Conservation (phyloP, 2,113 vertebrate species). For the Antechinus stuartii region DNA sequence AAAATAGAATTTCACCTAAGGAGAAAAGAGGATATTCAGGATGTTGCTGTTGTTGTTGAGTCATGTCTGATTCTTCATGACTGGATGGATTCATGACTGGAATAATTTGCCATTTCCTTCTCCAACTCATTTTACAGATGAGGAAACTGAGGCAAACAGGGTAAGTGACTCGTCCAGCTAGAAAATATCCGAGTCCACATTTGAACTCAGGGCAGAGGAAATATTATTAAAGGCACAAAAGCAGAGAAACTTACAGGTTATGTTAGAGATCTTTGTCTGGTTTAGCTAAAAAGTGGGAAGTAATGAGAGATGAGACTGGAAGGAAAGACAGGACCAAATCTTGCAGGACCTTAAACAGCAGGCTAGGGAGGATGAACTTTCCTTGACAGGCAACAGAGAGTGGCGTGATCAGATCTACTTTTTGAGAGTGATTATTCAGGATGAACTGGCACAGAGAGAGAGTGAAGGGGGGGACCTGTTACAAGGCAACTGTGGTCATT, state of each 20-base stretch:
- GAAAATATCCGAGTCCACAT: too few relatives aligned
- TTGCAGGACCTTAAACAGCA: neutral
- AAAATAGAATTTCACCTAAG: neutral
- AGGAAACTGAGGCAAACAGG: too few relatives aligned
- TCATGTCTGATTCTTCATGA: too few relatives aligned
- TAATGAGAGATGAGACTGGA: neutral
- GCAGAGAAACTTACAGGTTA: neutral
- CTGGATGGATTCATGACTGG: too few relatives aligned
- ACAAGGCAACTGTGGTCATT: neutral
- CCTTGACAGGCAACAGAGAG: neutral
- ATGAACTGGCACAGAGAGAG: neutral
- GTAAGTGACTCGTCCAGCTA: too few relatives aligned
- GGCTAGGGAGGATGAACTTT: neutral
- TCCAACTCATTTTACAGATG: too few relatives aligned
- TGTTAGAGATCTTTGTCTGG: neutral
- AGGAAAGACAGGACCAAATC: neutral
- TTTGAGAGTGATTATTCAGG: neutral
- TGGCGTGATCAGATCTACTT: neutral
- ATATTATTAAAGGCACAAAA: neutral
- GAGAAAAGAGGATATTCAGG: neutral
- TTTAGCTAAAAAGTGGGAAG: neutral
- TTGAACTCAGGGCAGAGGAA: neutral
- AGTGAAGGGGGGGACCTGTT: neutral
- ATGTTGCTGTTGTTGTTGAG: too few relatives aligned
- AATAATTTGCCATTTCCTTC: too few relatives aligned